phyloP scores from a whole-genome alignment of 2,113 vertebrate genomes.

The cattle (Bos taurus) region DNA sequence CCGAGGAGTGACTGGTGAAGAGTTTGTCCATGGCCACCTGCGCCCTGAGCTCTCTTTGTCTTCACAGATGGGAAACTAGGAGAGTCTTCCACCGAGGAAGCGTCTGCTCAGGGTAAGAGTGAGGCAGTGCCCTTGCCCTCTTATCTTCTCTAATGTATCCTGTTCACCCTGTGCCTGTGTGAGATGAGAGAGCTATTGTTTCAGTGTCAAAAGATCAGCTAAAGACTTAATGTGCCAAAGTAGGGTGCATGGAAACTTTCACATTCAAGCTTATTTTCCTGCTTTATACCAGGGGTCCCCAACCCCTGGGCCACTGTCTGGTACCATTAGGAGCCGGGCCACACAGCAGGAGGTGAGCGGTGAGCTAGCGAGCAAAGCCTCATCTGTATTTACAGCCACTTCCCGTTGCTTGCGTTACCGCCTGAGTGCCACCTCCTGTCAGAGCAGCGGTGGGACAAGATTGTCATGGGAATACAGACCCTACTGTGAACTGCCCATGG shows the following conservation, averaged over 20 bases:
- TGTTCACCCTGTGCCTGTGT: neutral
- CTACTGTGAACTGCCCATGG: neutral
- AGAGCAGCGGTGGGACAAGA: neutral
- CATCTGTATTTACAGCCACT: neutral
- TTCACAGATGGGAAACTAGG: neutral
- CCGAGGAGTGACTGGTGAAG: too few relatives aligned
- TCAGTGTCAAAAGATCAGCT: neutral
- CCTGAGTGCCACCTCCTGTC: neutral
- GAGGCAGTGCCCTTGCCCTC: neutral
- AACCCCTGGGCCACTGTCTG: neutral
- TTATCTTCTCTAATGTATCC: too few relatives aligned
- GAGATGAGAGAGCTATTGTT: neutral
- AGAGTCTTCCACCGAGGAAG: neutral
- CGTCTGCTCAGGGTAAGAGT: neutral
- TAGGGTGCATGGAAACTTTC: neutral
- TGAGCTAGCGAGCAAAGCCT: neutral
- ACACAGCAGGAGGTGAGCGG: neutral
- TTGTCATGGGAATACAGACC: neutral
- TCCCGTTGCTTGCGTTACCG: rapidly evolving
- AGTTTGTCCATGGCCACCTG: rapidly evolving
- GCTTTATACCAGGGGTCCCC: neutral
- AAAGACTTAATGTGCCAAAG: neutral
- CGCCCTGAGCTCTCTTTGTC: neutral
- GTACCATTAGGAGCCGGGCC: neutral
- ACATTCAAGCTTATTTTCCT: neutral